Evolutionary conservation across 2,797 vertebrate genomes (phyloP).

Genomic region (Pangasius djambal): DNA sequence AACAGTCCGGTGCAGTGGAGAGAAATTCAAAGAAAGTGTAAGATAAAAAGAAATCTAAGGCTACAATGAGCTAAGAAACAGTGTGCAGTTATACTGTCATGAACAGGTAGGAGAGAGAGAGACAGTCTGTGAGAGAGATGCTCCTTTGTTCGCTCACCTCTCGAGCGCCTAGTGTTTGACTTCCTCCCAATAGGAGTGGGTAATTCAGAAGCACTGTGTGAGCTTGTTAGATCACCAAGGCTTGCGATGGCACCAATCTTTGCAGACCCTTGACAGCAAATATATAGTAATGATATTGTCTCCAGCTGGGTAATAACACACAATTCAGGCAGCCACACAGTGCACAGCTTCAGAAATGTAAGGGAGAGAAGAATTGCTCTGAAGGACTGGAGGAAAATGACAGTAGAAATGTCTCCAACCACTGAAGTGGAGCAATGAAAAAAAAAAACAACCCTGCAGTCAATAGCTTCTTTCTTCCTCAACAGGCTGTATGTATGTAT

Average conservation of each 20-base stretch:
- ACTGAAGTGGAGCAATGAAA: slow-evolving; percentile 76
- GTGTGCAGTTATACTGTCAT: slow-evolving; percentile 28
- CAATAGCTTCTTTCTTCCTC: slow-evolving; percentile 63
- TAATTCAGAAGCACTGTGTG: slow-evolving; percentile 83
- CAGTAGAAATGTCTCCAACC: slow-evolving; percentile 82
- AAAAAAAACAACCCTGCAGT: slow-evolving; percentile 65
- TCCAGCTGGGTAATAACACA: slow-evolving; percentile 89
- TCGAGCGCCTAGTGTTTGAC: slow-evolving; percentile 83
- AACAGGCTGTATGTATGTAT: slow-evolving; percentile 42
- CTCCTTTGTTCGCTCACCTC: slow-evolving; percentile 79
- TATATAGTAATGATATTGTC: slow-evolving; percentile 89
- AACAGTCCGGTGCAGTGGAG: neutral
- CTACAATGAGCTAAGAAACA: neutral
- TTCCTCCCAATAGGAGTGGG: slow-evolving; percentile 82
- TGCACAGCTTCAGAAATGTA: slow-evolving; percentile 76
- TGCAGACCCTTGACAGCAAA: slow-evolving; percentile 87
- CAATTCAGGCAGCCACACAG: slow-evolving; percentile 83
- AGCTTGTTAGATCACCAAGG: slow-evolving; percentile 85
- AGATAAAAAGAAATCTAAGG: slow-evolving; percentile 4
- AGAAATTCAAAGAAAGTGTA: slow-evolving; percentile 1
- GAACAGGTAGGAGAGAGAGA: slow-evolving; percentile 49
- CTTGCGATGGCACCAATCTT: slow-evolving; percentile 83
- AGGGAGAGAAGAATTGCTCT: slow-evolving; percentile 79
- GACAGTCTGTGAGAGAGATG: slow-evolving; percentile 58
- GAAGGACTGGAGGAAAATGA: slow-evolving; percentile 83